Conservation (phyloP, 2,797 vertebrate genomes). For the Gypaetus barbatus region DNA sequence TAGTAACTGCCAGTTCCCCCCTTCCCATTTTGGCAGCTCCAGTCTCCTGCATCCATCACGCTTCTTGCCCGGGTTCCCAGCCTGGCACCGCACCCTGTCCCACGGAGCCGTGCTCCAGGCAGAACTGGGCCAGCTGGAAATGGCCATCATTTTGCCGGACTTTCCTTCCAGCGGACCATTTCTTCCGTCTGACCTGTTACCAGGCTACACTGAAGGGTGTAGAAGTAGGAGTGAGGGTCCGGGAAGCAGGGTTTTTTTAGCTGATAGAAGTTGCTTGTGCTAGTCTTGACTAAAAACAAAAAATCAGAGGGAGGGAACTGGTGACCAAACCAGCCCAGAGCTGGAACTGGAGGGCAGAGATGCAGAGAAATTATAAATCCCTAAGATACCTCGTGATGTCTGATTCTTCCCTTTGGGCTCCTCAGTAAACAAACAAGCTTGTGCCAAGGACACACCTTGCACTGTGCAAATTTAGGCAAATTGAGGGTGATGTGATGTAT, state of each 20-base stretch:
- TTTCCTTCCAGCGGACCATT: neutral
- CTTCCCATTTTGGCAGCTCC: neutral
- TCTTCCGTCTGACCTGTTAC: neutral
- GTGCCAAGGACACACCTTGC: neutral
- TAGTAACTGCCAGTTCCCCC: neutral
- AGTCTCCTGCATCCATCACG: fast-evolving
- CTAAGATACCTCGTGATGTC: neutral
- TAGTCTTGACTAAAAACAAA: neutral
- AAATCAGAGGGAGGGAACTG: neutral
- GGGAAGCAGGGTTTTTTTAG: neutral
- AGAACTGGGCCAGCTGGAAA: neutral
- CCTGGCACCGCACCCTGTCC: neutral
- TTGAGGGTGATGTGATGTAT: neutral
- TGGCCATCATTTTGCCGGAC: neutral
- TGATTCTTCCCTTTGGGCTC: neutral
- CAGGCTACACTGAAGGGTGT: neutral
- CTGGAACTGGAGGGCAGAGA: neutral
- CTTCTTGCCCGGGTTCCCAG: neutral
- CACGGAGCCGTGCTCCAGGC: fast-evolving
- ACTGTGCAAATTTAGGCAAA: neutral
- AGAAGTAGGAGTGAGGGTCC: neutral
- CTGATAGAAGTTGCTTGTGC: neutral
- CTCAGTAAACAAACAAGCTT: neutral
- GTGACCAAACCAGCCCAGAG: neutral
- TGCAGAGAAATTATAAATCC: neutral